Base-by-base conservation (phyloP, 2,113 vertebrate species). In the Cyprinodon tularosa region DNA sequence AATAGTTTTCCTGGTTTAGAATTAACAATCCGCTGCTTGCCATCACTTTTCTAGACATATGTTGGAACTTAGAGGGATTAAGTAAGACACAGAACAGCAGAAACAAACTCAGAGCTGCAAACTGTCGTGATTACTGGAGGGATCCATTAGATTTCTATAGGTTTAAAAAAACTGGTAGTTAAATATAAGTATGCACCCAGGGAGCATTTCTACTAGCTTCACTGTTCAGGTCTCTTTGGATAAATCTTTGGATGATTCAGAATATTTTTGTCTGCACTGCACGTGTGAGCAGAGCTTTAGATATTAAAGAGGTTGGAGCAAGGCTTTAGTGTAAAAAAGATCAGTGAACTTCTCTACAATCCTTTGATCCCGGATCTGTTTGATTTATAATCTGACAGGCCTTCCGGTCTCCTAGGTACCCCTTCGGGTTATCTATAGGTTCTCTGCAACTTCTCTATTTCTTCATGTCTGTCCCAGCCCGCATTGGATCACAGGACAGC, bases 401-500 rank as follows among this genome's bases (percentile, higher is more conserved):
- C 47, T 50, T 48, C 45, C 66, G 20, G 50, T 76, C 76, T 68
- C n/a, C 2, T 15, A 45, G 14, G 62, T 72, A 76, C 44, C 29
- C 66, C 75, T 61, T 76, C 78, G 15, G 60, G 71, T 75, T 65
- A 74, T 72, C 67, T 62, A 20, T 68, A 69, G 71, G 53, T 62
- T 77, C 71, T 69, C 4, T 53, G 65, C 45, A 29, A 29, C 29
- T 29, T 29, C 29, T 81, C 17, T 40, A 9, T 68, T 76, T 69
- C 72, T 72, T 60, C 61, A 80, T 37, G 20, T 65, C 9, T 12
- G 4, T 65, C 15, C 11, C 66, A 71, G 70, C 61, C 83, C 74
- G 74, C 63, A 48, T 81, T 68, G 63, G 48, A 48, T 84, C 45
- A 62, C 67, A 81, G 48, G 38, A 62, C 72, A 64, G 77, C 61